Evolutionary conservation across 1,140 invertebrate species (phyloP), one percentile per base, ranked within the genome.

Genomic region (Conus ventricosus): DNA sequence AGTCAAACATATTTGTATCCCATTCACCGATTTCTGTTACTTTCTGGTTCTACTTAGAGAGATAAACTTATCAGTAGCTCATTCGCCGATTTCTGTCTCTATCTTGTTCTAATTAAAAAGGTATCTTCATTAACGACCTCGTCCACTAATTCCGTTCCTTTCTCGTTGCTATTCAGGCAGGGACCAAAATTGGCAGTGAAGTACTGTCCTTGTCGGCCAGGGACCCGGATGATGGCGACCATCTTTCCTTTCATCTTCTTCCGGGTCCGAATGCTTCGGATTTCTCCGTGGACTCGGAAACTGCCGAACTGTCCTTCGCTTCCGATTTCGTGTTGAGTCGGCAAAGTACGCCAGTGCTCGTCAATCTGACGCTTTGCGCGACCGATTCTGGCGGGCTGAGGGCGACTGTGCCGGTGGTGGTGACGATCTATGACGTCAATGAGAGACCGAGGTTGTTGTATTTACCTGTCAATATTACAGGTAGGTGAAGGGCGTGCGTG

Each of bases 211-310:
- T 25, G 27, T 27, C 76, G 8, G 76, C 25, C 10, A 27, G 39
- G 23, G 76, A 78, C 17, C 76, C 76, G 4, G 76, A 76, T 23
- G 8, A 78, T 39, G 76, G 67, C 67, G 67, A 78, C 76, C 25
- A 13, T 51, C 76, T 78, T 13, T 17, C 76, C 25, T 78, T 78
- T 78, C 25, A 78, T 6, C 76, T 78, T 27, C 76, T 27, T 78
- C 76, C 76, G 7, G 13, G 8, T 78, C 76, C 76, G 7, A n/a
- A 13, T 23, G 76, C 76, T 51, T 78, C 76, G 76, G 25, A 25
- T 78, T 78, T 78, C 17, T 78, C 76, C 76, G 76, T 78, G 6
- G 76, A 78, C 25, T 10, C 76, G 76, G 76, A 78, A 78, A 78
- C 8, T 51, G 76, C 76, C 76, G 76, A 78, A 78, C 25, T 78